Evolutionary conservation across 1,140 invertebrate species (phyloP), one percentile per base, ranked within the genome.

Genomic region (Pseudomyrmex sp.): DNA sequence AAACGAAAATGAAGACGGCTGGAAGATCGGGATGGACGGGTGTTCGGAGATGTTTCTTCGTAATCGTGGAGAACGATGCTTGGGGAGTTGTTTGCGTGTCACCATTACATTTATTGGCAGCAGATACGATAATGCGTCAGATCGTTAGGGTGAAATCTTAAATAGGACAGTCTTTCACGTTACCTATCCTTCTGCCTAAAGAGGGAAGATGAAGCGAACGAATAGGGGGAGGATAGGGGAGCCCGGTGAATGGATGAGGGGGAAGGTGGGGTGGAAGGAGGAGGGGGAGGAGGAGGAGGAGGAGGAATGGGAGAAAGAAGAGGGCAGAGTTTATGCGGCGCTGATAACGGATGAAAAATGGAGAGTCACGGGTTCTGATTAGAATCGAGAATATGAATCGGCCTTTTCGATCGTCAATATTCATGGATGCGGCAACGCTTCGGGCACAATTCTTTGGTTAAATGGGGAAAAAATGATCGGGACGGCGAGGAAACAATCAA

Each of bases 261-360:
- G 12, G 18, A 12, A 52, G 20, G 5, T 18, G n/a, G 26, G 1
- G 9, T 35, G 35, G 54, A 15, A 50, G 12, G 10, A 18, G 12
- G 23, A 63, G n/a, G n/a, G n/a, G n/a, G n/a, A n/a, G n/a, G 18
- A 50, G 12, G 13, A 18, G 8, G 23, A 63, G 0, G 65, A 48
- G 7, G 18, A 12, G 62, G 20, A 15, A 20, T 12, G 26, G 5
- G 9, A 35, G 35, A 35, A 35, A 35, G 35, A 35, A 35, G 9
- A 12, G 75, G 68, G 9, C 12, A 15, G 68, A 70, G 54, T 88
- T 88, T 86, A 87, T 85, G 75, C 72, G 18, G 83, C 65, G 62
- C 79, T 87, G 87, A 86, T 86, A 89, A 77, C 56, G 87, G 69
- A 85, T 89, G 84, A 89, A 89, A 88, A 89, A 89, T 89, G 88